These are phyloP conservation scores for Crenuchus spilurus DNA, from an alignment of 2,797 vertebrate genomes.

Conservation along the genomic window DNA sequence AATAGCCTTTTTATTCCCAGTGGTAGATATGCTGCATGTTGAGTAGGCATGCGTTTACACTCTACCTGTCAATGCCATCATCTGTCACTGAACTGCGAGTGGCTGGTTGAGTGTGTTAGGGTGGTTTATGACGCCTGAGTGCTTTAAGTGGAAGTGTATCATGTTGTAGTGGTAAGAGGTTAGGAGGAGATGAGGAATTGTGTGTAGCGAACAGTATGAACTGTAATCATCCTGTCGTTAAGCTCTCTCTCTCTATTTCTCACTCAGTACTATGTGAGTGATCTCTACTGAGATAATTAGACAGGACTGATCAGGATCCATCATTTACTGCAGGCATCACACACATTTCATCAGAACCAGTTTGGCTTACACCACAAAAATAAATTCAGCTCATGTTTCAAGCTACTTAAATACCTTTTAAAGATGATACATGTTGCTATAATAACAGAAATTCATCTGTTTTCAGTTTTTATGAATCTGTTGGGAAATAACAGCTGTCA, in stretches of 20 bases:
- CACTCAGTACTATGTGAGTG: neutral
- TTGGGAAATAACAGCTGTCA: too few relatives aligned
- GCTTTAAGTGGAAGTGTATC: conserved; percentile 8
- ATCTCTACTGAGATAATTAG: conserved; percentile 12
- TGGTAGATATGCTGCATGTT: neutral
- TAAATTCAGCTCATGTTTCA: too few relatives aligned
- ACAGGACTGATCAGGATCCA: neutral
- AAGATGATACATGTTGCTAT: too few relatives aligned
- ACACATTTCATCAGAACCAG: neutral
- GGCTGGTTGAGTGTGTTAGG: conserved; percentile 2
- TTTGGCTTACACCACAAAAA: neutral
- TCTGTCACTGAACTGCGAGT: neutral
- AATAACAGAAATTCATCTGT: too few relatives aligned
- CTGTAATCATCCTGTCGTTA: conserved; percentile 23
- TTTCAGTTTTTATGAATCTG: too few relatives aligned
- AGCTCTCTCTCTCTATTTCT: conserved; percentile 2
- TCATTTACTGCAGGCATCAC: neutral
- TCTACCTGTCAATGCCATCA: neutral
- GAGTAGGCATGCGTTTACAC: neutral
- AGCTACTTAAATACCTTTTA: too few relatives aligned
- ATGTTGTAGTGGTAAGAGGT: conserved; percentile 11
- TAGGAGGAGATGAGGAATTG: neutral
- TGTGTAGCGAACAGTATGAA: neutral
- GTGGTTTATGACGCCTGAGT: neutral
- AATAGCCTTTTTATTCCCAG: neutral